Percentiles rank a stretch among this genome's conserved stretches.
Conservation (phyloP, 2,113 vertebrate genomes). For the Macquaria ambigua region DNA sequence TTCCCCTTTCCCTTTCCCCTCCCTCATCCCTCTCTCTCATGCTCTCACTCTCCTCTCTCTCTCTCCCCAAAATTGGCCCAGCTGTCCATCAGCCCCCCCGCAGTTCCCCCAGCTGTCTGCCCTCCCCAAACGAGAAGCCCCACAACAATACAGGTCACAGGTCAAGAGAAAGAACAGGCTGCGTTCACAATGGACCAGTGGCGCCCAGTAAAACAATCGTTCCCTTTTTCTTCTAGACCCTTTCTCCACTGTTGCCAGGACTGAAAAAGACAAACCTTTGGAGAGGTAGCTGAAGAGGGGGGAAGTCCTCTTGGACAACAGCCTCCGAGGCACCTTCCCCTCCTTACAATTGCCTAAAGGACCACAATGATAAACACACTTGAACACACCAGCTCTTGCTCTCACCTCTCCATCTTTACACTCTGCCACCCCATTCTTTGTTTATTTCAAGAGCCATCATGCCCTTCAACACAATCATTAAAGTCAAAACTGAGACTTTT, state of each 20-base stretch:
- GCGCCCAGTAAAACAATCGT: slow-evolving; percentile 85
- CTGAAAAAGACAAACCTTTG: slow-evolving; percentile 88
- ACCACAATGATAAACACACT: slow-evolving; percentile 75
- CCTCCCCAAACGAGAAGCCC: slow-evolving; percentile 80
- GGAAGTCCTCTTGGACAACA: slow-evolving; percentile 68
- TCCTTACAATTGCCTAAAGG: slow-evolving; percentile 65
- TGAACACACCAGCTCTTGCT: slow-evolving; percentile 52
- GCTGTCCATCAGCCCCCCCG: slow-evolving; percentile 86
- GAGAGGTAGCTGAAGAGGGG: slow-evolving; percentile 74
- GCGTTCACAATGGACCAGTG: slow-evolving; percentile 87
- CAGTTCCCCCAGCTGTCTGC: slow-evolving; percentile 82
- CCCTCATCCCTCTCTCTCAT: slow-evolving; percentile 59
- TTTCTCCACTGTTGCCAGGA: slow-evolving; percentile 71
- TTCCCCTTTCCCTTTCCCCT: slow-evolving; percentile 54
- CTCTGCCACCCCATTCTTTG: slow-evolving; percentile 68
- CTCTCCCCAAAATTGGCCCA: slow-evolving; percentile 80
- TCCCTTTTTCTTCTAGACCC: slow-evolving; percentile 77
- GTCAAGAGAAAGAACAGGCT: slow-evolving; percentile 90
- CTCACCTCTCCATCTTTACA: slow-evolving; percentile 67
- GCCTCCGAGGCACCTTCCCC: slow-evolving; percentile 70
- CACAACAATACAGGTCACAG: slow-evolving; percentile 87
- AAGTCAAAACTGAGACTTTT: slow-evolving; percentile 74
- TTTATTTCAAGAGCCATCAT: slow-evolving; percentile 71
- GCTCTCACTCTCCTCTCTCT: slow-evolving; percentile 64
- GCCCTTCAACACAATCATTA: slow-evolving; percentile 64